Base-by-base conservation (phyloP, 2,797 vertebrate genomes). In the Coracias cyanogaster region DNA sequence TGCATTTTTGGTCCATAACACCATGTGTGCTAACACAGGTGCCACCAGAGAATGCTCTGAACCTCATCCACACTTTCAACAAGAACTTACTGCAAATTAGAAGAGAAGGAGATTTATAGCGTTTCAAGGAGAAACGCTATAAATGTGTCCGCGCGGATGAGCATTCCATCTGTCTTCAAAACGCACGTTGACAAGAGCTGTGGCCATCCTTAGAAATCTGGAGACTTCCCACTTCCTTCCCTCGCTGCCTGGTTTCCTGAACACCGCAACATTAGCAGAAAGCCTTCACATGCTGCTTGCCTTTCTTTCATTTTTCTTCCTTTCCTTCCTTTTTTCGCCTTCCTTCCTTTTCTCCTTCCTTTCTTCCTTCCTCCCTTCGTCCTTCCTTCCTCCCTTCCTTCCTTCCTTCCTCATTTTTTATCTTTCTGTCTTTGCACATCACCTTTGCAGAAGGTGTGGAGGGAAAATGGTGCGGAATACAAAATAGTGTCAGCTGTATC, bases 161-260 rank as follows among this genome's bases (percentile, higher is more conserved):
- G 19, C 67, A 65, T 71, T 97, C 98, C 71, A 96, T 98, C 82
- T 98, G 96, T 57, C 96, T 97, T 55, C 97, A 97, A 80, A 96
- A 96, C 22, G 98, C 98, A 93, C 13, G 96, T 96, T 49, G 61
- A 24, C 33, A 88, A 48, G 70, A 81, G 81, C 86, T 91, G 67
- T 79, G 80, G 61, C 62, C 3, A 17, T 25, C 65, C 55, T 31
- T 10, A 89, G n/a, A 55, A 58, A 70, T 28, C 9, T 57, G 22
- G 39, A 81, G 25, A 33, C 60, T 43, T 89, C 71, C 55, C 86
- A 22, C 67, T 69, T 70, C 33, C 21, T 64, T 51, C 41, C 48
- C 26, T 39, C 4, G 2, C 54, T 65, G 48, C 45, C 26, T 91
- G 14, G 55, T 84, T 82, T 35, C 25, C 12, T 12, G 62, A 88